These are phyloP conservation scores for Enteromius thamalakanensis DNA, from an alignment of 2,797 vertebrate genomes.

Conservation along the genomic window DNA sequence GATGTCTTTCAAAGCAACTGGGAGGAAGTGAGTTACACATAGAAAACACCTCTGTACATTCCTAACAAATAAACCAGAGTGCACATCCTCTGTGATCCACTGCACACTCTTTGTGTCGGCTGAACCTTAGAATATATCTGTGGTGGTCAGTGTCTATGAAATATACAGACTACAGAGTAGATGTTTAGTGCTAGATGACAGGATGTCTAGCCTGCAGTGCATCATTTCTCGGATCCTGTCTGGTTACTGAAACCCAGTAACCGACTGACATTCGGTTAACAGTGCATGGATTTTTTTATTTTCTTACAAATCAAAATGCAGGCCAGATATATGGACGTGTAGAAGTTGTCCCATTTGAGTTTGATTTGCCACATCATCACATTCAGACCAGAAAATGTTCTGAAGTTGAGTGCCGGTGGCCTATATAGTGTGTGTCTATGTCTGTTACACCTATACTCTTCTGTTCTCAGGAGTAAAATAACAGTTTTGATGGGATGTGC, in stretches of 20 bases:
- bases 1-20: conserved; percentile 58
- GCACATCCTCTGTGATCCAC: conserved; percentile 55
- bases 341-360: neutral
- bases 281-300: neutral
- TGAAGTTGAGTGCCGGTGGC: neutral
- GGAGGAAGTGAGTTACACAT: conserved; percentile 71
- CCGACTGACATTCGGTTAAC: conserved; percentile 5
- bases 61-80: conserved; percentile 64
- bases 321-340: neutral
- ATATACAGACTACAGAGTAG: neutral
- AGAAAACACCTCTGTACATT: conserved; percentile 60
- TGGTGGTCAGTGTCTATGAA: neutral
- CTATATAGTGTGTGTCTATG: neutral
- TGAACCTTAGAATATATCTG: conserved; percentile 44
- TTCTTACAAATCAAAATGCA: conserved; percentile 34
- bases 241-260: neutral
- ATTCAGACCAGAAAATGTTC: neutral
- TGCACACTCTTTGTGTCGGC: conserved; percentile 33
- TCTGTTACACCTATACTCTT: conserved; percentile 18
- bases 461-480: conserved; percentile 22
- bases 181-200: conserved; percentile 9
- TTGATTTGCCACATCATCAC: neutral
- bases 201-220: conserved; percentile 4
- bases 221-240: conserved; percentile 29
- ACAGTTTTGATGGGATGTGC: conserved; percentile 38